phyloP scores from a whole-genome alignment of 1,140 invertebrate genomes.

The Ganaspis sp. region DNA sequence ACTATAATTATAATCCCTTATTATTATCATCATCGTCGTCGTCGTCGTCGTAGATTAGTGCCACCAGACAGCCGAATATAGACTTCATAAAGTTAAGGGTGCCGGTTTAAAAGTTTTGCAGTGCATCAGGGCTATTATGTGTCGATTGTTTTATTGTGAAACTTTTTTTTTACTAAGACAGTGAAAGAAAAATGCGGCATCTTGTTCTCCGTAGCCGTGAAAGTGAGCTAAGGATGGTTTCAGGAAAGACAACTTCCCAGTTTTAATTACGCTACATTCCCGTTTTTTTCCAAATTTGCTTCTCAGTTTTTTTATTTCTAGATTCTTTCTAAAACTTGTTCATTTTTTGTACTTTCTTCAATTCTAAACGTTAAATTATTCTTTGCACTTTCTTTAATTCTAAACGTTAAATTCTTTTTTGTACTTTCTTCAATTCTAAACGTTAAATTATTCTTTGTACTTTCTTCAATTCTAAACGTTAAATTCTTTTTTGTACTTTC shows the following conservation, averaged over 20 bases:
- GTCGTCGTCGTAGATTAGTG: slow-evolving; percentile 33
- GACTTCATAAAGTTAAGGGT: slow-evolving; percentile 29
- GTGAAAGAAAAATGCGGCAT: slow-evolving; percentile 18
- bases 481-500: too few species aligned
- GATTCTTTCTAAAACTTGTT: too few species aligned
- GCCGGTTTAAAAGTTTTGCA: slow-evolving; percentile 32
- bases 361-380: too few species aligned
- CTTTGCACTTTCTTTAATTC: too few species aligned
- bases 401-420: too few species aligned
- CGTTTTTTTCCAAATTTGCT: background rate
- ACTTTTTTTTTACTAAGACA: background rate
- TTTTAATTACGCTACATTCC: background rate
- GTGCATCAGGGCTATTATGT: slow-evolving; percentile 35
- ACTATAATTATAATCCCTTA: too few species aligned
- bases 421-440: too few species aligned
- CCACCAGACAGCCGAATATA: slow-evolving; percentile 69
- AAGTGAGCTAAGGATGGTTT: slow-evolving; percentile 3
- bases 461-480: too few species aligned
- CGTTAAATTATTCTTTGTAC: too few species aligned
- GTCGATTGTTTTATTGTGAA: background rate
- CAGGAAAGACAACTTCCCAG: slow-evolving; percentile 21
- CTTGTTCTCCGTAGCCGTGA: slow-evolving; percentile 7
- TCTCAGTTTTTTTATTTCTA: background rate
- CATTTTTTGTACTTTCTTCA: too few species aligned
- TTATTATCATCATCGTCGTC: background rate